phyloP scores from a whole-genome alignment of 2,797 vertebrate species.

The Coreius guichenoti region DNA sequence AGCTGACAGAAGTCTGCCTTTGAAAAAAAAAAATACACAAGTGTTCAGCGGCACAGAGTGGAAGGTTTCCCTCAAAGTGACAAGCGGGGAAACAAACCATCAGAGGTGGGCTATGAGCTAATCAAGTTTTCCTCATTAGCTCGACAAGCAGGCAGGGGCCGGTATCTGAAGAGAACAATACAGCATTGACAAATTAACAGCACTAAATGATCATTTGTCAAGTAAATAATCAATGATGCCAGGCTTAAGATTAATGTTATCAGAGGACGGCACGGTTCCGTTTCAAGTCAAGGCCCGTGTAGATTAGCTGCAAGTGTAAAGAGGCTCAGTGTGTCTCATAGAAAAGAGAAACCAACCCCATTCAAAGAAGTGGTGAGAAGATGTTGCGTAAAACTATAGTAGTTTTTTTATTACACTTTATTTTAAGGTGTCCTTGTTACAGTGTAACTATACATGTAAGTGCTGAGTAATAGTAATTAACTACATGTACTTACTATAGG shows the following conservation, averaged over 20 bases:
- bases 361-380: background rate
- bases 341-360: background rate
- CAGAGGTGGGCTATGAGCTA: conserved; percentile 34
- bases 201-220: conserved; percentile 64
- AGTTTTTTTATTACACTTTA: too few species aligned
- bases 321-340: background rate
- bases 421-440: too few species aligned
- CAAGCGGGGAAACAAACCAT: conserved; percentile 54
- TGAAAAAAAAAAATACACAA: conserved; percentile 26
- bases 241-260: conserved; percentile 57
- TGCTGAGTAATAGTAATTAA: too few species aligned
- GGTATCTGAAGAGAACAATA: conserved; percentile 56
- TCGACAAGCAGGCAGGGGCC: conserved; percentile 37
- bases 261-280: conserved; percentile 34
- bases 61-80: conserved; percentile 59
- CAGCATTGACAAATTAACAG: conserved; percentile 54
- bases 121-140: conserved; percentile 56
- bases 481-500: too few species aligned
- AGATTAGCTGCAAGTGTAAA: conserved; percentile 19
- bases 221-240: conserved; percentile 60
- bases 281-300: conserved; percentile 51
- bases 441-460: too few species aligned
- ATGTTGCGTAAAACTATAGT: background rate
- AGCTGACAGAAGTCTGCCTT: conserved; percentile 47
- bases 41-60: conserved; percentile 32